Evolutionary conservation across 2,113 vertebrate genomes (phyloP).

Genomic region (Probosciger aterrimus): DNA sequence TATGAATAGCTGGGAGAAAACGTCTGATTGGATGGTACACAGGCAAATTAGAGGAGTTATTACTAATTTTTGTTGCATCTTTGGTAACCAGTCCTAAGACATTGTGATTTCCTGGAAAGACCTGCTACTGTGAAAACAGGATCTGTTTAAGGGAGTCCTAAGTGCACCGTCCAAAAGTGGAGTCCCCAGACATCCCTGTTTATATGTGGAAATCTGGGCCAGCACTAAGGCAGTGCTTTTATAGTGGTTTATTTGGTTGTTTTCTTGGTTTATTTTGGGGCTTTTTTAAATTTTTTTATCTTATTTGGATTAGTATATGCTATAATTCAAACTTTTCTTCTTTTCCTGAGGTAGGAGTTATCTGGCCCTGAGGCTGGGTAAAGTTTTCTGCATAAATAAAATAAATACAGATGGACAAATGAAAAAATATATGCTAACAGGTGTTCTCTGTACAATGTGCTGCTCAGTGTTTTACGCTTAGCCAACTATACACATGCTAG

Average conservation of each 20-base stretch:
- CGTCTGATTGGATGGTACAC: not conserved
- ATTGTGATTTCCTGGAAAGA: not conserved
- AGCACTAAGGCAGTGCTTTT: not conserved
- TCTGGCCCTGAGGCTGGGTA: not conserved
- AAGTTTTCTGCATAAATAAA: not conserved
- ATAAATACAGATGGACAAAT: not conserved
- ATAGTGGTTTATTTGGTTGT: not conserved
- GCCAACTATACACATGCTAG: not conserved
- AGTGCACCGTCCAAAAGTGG: not conserved
- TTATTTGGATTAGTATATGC: not conserved
- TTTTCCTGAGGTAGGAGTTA: not conserved
- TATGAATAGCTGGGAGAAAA: not conserved
- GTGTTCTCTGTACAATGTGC: not conserved
- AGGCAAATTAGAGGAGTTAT: not conserved
- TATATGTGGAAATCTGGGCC: rapidly evolving
- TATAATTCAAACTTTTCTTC: not conserved
- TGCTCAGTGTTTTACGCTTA: not conserved
- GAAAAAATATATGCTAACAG: not conserved
- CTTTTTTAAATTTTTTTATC: rapidly evolving
- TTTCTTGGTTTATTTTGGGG: not conserved
- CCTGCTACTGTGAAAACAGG: not conserved
- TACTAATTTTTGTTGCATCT: not conserved
- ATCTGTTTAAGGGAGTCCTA: not conserved
- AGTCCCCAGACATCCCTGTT: not conserved
- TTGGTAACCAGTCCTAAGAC: not conserved